Conservation (phyloP, 2,888 invertebrate species). For the Helicoverpa assulta region DNA sequence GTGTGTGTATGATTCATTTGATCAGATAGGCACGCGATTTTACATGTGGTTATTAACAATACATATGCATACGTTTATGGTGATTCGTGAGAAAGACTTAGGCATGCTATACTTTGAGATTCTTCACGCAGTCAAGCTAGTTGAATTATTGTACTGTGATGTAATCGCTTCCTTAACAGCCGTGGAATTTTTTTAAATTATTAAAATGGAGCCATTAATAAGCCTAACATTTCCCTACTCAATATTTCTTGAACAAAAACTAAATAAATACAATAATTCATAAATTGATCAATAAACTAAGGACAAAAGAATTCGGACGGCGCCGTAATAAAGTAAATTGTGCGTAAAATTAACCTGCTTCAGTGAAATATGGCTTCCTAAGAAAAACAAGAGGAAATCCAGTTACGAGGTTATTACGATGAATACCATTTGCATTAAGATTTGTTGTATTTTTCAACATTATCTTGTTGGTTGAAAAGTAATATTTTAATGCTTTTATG, state of each 20-base stretch:
- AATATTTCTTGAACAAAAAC: no score
- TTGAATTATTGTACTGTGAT: no score
- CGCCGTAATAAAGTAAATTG: slow-evolving; percentile 72
- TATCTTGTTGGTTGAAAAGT: slow-evolving; percentile 10
- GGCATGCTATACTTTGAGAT: no score
- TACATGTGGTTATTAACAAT: no score
- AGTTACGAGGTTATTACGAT: slow-evolving; percentile 42
- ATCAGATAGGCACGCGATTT: no score
- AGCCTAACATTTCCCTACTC: no score
- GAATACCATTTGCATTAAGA: slow-evolving; percentile 44
- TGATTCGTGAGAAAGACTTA: no score
- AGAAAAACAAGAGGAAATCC: slow-evolving; percentile 43
- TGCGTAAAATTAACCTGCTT: slow-evolving; percentile 72
- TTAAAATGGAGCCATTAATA: no score
- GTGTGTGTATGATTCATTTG: not conserved
- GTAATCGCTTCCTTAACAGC: no score
- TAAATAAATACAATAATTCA: slow-evolving; percentile 25
- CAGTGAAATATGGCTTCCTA: slow-evolving; percentile 62
- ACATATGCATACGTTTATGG: no score
- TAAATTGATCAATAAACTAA: slow-evolving; percentile 67
- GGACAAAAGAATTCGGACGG: slow-evolving; percentile 61
- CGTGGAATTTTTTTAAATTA: no score
- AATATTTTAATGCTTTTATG: not conserved
- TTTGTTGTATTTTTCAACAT: slow-evolving; percentile 32
- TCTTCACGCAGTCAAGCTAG: no score